Evolutionary conservation across 2,113 vertebrate species (phyloP).

Genomic region (Chionis minor): DNA sequence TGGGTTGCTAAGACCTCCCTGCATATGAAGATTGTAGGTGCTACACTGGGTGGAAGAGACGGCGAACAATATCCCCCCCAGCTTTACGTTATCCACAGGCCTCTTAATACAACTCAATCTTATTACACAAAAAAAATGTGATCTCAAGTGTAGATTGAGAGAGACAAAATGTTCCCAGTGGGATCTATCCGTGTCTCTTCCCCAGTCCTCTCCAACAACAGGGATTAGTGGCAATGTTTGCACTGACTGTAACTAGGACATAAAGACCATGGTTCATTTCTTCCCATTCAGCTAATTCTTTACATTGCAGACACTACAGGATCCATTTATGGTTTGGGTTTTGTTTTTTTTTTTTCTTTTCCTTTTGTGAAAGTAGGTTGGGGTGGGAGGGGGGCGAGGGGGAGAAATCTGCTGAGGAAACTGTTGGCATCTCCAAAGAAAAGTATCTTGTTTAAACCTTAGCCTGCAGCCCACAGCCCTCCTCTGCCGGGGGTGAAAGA

Average conservation of each 20-base stretch:
- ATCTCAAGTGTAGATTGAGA: conserved; percentile 41
- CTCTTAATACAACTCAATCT: conserved; percentile 35
- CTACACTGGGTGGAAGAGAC: background rate
- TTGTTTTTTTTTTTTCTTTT: background rate
- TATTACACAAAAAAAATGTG: conserved; percentile 20
- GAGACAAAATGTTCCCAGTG: conserved; percentile 58
- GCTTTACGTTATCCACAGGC: background rate
- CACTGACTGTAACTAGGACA: conserved; percentile 58
- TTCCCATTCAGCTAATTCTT: conserved; percentile 68
- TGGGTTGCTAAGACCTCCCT: conserved; percentile 62
- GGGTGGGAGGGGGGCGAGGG: background rate
- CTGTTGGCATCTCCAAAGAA: conserved; percentile 11
- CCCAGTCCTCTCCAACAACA: conserved; percentile 12
- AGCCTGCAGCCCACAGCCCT: background rate
- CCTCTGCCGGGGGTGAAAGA: background rate
- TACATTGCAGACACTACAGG: conserved; percentile 54
- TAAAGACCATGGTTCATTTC: conserved; percentile 63
- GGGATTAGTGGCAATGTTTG: conserved; percentile 62
- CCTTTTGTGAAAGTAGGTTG: conserved; percentile 19
- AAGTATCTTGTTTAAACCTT: conserved; percentile 8
- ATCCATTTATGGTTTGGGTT: conserved; percentile 26
- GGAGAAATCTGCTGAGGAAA: conserved; percentile 36
- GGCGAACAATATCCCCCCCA: background rate
- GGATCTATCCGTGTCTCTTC: conserved; percentile 13
- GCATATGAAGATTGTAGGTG: conserved; percentile 15